Evolutionary conservation across 2,797 vertebrate species (phyloP).

Genomic region (Todus mexicanus): DNA sequence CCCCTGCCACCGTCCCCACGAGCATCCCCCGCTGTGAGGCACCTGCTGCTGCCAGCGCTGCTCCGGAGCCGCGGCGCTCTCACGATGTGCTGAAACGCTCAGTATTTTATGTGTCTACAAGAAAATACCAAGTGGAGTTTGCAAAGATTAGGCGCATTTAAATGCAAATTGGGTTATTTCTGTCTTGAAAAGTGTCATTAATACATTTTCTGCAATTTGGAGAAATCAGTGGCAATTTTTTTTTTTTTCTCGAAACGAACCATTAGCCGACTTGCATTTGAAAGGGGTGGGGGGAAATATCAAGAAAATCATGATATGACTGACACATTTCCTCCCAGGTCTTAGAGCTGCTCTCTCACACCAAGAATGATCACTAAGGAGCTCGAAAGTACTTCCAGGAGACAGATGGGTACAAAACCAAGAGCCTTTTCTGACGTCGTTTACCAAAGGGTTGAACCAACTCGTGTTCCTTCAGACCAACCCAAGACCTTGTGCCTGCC

Average conservation of each 20-base stretch:
- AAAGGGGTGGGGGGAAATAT: background rate
- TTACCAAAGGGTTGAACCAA: background rate
- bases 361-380: background rate
- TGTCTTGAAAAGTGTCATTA: slow-evolving; percentile 57
- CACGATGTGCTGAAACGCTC: background rate
- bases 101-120: background rate
- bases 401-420: background rate
- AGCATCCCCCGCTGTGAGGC: background rate
- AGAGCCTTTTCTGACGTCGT: background rate
- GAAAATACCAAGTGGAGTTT: slow-evolving; percentile 34
- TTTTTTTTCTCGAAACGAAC: slow-evolving; percentile 43
- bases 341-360: background rate
- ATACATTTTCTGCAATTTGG: slow-evolving; percentile 66
- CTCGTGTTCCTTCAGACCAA: background rate
- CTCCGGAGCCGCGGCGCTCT: background rate
- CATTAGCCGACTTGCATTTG: slow-evolving; percentile 50
- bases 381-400: background rate
- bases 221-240: slow-evolving; percentile 64
- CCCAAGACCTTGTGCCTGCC: rapidly evolving
- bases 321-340: slow-evolving; percentile 34
- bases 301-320: background rate
- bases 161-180: slow-evolving; percentile 69
- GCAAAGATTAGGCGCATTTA: slow-evolving; percentile 56
- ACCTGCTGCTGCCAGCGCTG: background rate
- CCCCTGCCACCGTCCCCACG: background rate